A percentile compares a stretch with the other conserved stretches of the same genome.
phyloP scores from a whole-genome alignment of 2,888 invertebrate genomes.

The Cyrtodaria siliqua region DNA sequence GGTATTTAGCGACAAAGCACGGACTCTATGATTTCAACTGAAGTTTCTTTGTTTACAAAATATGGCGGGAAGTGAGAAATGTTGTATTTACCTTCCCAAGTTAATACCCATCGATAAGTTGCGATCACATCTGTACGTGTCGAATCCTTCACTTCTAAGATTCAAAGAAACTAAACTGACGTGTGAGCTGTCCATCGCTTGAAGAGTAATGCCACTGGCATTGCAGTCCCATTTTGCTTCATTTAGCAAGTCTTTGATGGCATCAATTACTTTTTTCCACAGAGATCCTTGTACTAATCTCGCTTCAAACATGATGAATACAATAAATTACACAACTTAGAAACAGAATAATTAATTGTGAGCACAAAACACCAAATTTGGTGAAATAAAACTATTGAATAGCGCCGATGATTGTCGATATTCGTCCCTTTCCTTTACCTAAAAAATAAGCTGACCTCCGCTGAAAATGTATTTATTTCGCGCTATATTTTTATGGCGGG shows the following conservation, averaged over 20 bases:
- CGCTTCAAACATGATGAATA: constrained; percentile 96
- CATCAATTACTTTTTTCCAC: constrained; percentile 98
- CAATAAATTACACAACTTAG: neutral
- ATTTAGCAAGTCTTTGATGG: constrained; percentile 98
- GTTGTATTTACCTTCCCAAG: constrained; percentile 91
- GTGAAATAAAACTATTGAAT: too few species aligned
- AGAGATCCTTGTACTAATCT: constrained; percentile 95
- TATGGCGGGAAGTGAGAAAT: constrained; percentile 55
- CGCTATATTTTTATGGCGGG: constrained; percentile 14
- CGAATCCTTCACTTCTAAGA: constrained; percentile 97
- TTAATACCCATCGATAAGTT: constrained; percentile 99
- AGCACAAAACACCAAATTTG: too few species aligned
- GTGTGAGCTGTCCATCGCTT: constrained; percentile 99
- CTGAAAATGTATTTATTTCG: neutral
- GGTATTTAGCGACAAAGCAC: too few species aligned
- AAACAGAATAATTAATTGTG: too few species aligned
- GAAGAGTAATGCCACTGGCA: constrained; percentile 87
- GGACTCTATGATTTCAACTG: too few species aligned
- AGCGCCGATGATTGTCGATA: too few species aligned
- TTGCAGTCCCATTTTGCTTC: constrained; percentile 99
- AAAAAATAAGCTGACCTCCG: too few species aligned
- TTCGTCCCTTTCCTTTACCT: too few species aligned
- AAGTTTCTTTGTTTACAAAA: constrained; percentile 24
- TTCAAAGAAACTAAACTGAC: constrained; percentile 98
- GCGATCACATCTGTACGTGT: constrained; percentile 98